phyloP scores from a whole-genome alignment of 2,797 vertebrate genomes.

The Hemibagrus guttatus region DNA sequence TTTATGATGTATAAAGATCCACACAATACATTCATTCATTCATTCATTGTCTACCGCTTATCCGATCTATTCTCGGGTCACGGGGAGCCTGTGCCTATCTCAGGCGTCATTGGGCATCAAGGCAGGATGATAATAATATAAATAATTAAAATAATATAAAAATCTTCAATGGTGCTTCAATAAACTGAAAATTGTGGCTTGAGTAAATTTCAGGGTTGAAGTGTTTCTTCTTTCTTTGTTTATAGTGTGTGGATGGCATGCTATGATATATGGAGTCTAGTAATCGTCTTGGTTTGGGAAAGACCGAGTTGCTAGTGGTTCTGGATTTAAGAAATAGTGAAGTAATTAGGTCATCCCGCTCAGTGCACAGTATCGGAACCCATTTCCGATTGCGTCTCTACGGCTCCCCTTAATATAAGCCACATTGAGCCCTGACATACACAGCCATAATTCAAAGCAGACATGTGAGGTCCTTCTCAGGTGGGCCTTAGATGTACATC shows the following conservation, averaged over 20 bases:
- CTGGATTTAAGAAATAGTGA: constrained; percentile 61
- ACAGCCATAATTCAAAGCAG: constrained; percentile 66
- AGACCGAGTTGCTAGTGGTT: constrained; percentile 44
- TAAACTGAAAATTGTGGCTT: background rate
- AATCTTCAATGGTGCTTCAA: background rate
- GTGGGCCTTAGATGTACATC: constrained; percentile 61
- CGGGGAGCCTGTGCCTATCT: no score
- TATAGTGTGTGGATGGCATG: background rate
- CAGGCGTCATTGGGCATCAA: no score
- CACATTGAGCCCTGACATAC: constrained; percentile 66
- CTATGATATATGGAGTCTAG: constrained; percentile 10
- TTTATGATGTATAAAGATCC: background rate
- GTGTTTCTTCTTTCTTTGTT: background rate
- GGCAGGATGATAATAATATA: no score
- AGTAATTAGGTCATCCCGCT: constrained; percentile 70
- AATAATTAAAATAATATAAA: background rate
- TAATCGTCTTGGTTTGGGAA: constrained; percentile 29
- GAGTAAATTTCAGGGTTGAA: constrained; percentile 1
- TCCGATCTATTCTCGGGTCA: no score
- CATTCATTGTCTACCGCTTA: no score
- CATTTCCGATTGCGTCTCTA: constrained; percentile 64
- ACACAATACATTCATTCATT: background rate
- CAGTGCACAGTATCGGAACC: constrained; percentile 66
- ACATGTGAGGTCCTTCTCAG: constrained; percentile 64
- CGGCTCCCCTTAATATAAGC: constrained; percentile 69